Percentiles rank a stretch among this genome's conserved stretches.
Evolutionary conservation across 2,113 vertebrate genomes (phyloP).

Genomic region (Tachysurus fulvidraco): DNA sequence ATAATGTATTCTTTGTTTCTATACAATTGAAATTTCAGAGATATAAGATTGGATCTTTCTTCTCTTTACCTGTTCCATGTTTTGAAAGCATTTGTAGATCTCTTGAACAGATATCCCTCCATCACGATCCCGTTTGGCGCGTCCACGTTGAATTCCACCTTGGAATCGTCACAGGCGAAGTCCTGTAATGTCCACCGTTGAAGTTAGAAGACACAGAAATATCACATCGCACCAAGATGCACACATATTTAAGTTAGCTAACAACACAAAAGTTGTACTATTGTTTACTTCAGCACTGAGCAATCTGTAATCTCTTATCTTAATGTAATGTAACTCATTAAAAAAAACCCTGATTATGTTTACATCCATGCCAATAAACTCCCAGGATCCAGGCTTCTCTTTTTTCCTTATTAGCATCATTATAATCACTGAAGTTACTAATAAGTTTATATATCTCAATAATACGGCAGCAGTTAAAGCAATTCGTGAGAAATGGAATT

Average conservation of each 20-base stretch:
- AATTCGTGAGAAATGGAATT: neutral
- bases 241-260: neutral
- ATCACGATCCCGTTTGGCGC: constrained; percentile 77
- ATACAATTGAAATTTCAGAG: neutral
- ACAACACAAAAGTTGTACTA: neutral
- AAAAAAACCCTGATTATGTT: neutral
- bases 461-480: neutral
- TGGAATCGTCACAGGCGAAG: constrained; percentile 75
- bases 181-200: constrained; percentile 59
- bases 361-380: neutral
- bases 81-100: constrained; percentile 78
- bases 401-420: neutral
- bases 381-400: neutral
- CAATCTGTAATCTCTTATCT: neutral
- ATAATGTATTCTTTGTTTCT: neutral
- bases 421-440: neutral
- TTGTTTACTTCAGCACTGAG: neutral
- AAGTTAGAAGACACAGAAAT: neutral
- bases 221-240: neutral
- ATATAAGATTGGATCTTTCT: neutral
- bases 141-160: constrained; percentile 76
- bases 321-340: neutral
- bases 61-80: constrained; percentile 75
- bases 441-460: neutral
- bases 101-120: constrained; percentile 79